Conservation (phyloP, 2,113 vertebrate species). For the Microcebus griseorufus region DNA sequence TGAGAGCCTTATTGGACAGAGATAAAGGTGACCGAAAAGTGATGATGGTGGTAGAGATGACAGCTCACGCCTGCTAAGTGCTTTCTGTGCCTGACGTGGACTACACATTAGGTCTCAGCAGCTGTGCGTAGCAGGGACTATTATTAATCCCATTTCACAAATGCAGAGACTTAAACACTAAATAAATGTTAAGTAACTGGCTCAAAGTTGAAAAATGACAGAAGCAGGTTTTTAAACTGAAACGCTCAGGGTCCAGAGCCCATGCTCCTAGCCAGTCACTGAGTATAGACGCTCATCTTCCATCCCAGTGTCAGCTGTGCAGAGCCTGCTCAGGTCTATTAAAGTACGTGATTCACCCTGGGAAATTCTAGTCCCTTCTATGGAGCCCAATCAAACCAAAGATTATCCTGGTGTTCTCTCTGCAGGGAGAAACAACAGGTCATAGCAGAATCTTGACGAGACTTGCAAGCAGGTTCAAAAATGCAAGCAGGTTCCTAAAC, state of each 20-base stretch:
- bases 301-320: rapidly evolving
- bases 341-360: rapidly evolving
- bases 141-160: neutral
- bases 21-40: neutral
- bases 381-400: neutral
- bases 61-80: neutral
- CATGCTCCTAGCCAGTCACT: neutral
- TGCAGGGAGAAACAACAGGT: too few species aligned
- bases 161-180: neutral
- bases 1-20: rapidly evolving
- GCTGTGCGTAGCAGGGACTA: too few species aligned
- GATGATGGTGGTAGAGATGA: rapidly evolving
- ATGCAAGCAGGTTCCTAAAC: neutral
- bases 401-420: neutral
- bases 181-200: too few species aligned
- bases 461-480: neutral
- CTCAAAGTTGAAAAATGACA: neutral
- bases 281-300: neutral
- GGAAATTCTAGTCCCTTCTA: neutral
- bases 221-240: neutral
- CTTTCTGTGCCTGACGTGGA: neutral
- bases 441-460: neutral
- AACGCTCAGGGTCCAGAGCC: neutral
- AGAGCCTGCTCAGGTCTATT: neutral
- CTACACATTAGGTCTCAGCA: neutral